Evolutionary conservation across 2,888 invertebrate species (phyloP).

Genomic region (Apocheima hispidaria): DNA sequence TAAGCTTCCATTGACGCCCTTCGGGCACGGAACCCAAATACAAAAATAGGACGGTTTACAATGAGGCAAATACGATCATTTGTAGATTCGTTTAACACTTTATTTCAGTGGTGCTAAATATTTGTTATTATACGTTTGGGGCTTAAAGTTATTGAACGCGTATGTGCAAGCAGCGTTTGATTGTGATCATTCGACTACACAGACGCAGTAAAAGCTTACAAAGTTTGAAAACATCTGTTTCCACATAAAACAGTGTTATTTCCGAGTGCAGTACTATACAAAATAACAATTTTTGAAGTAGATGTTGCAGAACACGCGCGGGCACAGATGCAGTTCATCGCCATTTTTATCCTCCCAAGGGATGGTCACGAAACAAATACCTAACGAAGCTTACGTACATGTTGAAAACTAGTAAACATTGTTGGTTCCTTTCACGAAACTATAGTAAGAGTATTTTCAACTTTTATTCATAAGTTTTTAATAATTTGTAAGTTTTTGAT

Average conservation of each 20-base stretch:
- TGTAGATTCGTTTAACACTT: too few species aligned
- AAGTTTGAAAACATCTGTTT: constrained; percentile 17
- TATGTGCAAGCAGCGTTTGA: not conserved
- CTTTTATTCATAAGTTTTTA: too few species aligned
- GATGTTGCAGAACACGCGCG: constrained; percentile 6
- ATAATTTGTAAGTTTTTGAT: too few species aligned
- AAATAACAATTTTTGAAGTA: not conserved
- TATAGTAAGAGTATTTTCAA: too few species aligned
- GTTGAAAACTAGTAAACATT: constrained; percentile 1
- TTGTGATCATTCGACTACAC: not conserved
- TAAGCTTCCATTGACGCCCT: too few species aligned
- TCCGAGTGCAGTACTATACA: constrained; percentile 4
- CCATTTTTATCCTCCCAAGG: constrained; percentile 28
- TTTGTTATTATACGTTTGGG: too few species aligned
- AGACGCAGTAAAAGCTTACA: constrained; percentile 8
- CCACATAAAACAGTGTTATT: constrained; percentile 10
- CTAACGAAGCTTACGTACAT: not conserved
- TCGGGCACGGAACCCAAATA: too few species aligned
- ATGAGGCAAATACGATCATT: too few species aligned
- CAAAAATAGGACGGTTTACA: too few species aligned
- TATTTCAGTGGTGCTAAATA: too few species aligned
- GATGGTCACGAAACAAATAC: constrained; percentile 15
- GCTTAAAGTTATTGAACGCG: too few species aligned
- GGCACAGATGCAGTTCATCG: constrained; percentile 14
- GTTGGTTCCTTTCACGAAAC: too few species aligned